A percentile compares a stretch with the other conserved stretches of the same genome.
Conservation (phyloP, 2,113 vertebrate species). For the Saimiri boliviensis region DNA sequence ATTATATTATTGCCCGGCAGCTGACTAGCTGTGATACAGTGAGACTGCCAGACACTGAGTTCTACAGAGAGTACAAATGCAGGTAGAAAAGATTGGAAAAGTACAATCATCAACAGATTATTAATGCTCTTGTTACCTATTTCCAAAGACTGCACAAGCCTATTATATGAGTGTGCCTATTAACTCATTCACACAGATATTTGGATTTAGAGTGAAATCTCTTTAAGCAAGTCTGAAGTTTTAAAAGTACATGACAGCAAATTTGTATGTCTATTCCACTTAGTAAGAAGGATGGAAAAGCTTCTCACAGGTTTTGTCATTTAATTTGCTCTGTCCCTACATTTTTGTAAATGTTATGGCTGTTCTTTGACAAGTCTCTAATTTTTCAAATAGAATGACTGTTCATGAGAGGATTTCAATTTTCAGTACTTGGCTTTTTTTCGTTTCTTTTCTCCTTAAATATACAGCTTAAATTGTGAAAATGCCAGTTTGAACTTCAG, state of each 20-base stretch:
- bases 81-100: background rate
- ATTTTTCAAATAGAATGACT: slow-evolving; percentile 69
- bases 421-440: slow-evolving; percentile 51
- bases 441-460: slow-evolving; percentile 36
- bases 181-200: slow-evolving; percentile 27
- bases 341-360: slow-evolving; percentile 72
- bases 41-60: background rate
- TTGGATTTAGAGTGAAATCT: slow-evolving; percentile 30
- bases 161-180: background rate
- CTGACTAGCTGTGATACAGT: background rate
- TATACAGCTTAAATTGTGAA: slow-evolving; percentile 63
- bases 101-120: background rate
- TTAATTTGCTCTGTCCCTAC: slow-evolving; percentile 68
- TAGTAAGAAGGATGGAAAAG: slow-evolving; percentile 20
- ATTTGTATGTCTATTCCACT: slow-evolving; percentile 52
- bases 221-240: slow-evolving; percentile 18
- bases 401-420: slow-evolving; percentile 64
- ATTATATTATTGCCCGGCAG: background rate
- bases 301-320: slow-evolving; percentile 56
- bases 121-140: background rate
- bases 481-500: slow-evolving; percentile 73
- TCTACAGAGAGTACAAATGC: background rate
- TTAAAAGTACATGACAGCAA: slow-evolving; percentile 42
- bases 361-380: slow-evolving; percentile 67
- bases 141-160: background rate